Conservation (phyloP, 2,113 vertebrate genomes). For the Notothenia coriiceps region DNA sequence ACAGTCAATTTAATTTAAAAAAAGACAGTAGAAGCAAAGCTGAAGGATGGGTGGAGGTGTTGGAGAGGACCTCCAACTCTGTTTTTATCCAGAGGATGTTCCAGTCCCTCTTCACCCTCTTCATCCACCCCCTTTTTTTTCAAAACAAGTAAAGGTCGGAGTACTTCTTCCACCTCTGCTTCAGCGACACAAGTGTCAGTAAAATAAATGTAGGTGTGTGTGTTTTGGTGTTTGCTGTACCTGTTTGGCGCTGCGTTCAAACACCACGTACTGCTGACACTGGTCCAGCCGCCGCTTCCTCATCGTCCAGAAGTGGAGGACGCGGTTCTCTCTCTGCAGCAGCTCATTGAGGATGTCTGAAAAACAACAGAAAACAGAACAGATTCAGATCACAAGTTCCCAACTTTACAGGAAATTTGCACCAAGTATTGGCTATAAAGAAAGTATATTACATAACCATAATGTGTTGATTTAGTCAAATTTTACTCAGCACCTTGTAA, state of each 20-base stretch:
- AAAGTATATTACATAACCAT: no score
- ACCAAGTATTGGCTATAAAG: no score
- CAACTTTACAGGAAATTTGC: neutral
- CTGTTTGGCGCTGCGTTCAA: constrained; percentile 99
- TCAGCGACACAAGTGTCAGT: neutral
- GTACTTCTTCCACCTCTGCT: no score
- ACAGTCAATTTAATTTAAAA: constrained; percentile 17
- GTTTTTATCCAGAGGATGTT: constrained; percentile 52
- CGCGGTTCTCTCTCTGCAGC: constrained; percentile 97
- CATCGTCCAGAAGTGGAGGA: constrained; percentile 99
- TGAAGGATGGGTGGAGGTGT: constrained; percentile 38
- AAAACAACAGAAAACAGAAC: constrained; percentile 3
- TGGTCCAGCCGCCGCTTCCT: constrained; percentile 96
- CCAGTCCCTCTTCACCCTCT: constrained; percentile 32
- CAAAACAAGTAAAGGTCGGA: no score
- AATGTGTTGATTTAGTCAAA: no score
- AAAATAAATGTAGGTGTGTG: neutral
- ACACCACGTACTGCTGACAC: constrained; percentile 98
- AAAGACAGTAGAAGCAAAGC: constrained; percentile 2
- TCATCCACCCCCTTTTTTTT: neutral
- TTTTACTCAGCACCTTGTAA: no score
- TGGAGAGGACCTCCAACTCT: constrained; percentile 46
- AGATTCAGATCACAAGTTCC: neutral
- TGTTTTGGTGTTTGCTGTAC: constrained; percentile 67
- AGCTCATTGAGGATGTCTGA: constrained; percentile 97